Evolutionary conservation across 1,140 invertebrate genomes (phyloP), one percentile per base, ranked within the genome.

Genomic region (Drosophila pallidifrons): DNA sequence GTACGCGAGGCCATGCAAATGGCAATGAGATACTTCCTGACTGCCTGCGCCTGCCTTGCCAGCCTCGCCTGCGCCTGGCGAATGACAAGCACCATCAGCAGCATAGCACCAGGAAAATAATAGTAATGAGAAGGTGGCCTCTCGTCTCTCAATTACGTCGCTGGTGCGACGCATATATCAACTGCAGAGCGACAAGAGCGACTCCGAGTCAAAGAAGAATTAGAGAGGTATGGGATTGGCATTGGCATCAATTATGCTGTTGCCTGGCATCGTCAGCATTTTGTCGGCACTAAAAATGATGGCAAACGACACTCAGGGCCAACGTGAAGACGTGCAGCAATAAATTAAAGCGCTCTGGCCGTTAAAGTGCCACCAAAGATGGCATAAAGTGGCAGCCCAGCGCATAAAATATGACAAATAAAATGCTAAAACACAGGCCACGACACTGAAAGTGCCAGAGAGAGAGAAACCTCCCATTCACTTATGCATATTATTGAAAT

Each of bases 241-340:
- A 78, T 57, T 64, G 71, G 72, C 79, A 81, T 81, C 66, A 82
- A 82, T 82, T 81, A 81, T 67, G 46, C 71, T 49, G 77, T 65
- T 43, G 38, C 25, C 38, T 71, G 47, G 43, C 72, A 65, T 45
- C 55, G 54, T 66, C 74, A 72, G 63, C 63, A 35, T 73, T 77
- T 74, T 74, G 57, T 61, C 35, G 65, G 13, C 77, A 70, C 73
- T 64, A 67, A 85, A 79, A 85, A 57, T 72, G 77, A 77, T 76
- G 73, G 55, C 66, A 64, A 76, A 54, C 58, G 79, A 68, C 52
- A 63, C 80, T 60, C 61, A 47, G 65, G 46, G 57, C 64, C 79
- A 75, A 68, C 47, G 51, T 65, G 43, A 65, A 66, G 79, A 79
- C 69, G 72, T 77, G 79, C 65, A 54, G 69, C 71, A 66, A 87